Conservation (phyloP, 1,140 invertebrate genomes). For the Drosophila sucinea region DNA sequence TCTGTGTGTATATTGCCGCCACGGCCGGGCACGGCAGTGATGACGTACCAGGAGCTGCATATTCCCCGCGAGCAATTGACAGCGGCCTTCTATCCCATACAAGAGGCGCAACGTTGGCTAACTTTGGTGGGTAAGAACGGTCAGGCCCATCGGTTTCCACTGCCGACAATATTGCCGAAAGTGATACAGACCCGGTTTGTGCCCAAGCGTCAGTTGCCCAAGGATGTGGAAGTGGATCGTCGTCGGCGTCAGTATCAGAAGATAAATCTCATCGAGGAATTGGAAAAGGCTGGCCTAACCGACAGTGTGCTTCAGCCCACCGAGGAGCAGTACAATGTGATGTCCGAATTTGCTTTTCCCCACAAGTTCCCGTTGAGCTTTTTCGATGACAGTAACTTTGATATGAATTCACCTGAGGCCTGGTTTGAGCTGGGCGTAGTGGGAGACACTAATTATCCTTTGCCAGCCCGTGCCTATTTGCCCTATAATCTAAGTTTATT, state of each 20-base stretch:
- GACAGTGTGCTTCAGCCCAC: constrained; percentile 64
- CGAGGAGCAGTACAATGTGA: constrained; percentile 65
- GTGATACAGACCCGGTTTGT: constrained; percentile 70
- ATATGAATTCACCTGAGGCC: constrained; percentile 63
- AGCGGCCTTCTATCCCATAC: constrained; percentile 55
- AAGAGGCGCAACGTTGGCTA: constrained; percentile 77
- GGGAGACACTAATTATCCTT: constrained; percentile 55
- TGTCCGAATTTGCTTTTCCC: constrained; percentile 71
- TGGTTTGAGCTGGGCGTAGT: constrained; percentile 74
- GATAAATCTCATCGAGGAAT: constrained; percentile 57
- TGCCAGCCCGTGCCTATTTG: constrained; percentile 69
- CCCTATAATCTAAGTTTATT: constrained; percentile 58
- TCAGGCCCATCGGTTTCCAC: constrained; percentile 64
- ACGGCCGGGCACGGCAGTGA: constrained; percentile 59
- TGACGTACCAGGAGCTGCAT: constrained; percentile 59
- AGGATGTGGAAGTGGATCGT: constrained; percentile 77
- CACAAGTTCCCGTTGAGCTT: constrained; percentile 76
- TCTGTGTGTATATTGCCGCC: constrained; percentile 64
- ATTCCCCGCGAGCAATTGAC: constrained; percentile 62
- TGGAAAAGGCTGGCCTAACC: constrained; percentile 56
- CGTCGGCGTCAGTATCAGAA: constrained; percentile 64
- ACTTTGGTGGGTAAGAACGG: constrained; percentile 58
- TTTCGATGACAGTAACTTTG: constrained; percentile 73
- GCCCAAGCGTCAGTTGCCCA: constrained; percentile 65
- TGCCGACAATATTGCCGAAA: constrained; percentile 75